Base-by-base conservation (phyloP, 2,113 vertebrate species). In the Barbus barbus region DNA sequence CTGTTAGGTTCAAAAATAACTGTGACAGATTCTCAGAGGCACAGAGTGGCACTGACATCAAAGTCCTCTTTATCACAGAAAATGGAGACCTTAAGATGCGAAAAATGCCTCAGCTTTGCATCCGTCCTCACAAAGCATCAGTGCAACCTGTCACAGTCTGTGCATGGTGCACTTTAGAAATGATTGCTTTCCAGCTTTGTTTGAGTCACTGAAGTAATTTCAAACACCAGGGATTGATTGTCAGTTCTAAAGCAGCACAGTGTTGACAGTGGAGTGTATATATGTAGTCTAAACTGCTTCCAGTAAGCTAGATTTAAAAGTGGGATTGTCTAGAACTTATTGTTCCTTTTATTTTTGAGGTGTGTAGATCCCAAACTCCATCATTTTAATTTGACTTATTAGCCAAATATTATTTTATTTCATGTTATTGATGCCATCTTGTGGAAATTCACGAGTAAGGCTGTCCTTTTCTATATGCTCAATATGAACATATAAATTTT, bases 1-100 rank as follows among this genome's bases (percentile, higher is more conserved):
- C 91, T 90, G 90, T 92, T 88, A 90, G 90, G 85, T 89, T 88
- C 88, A 93, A 90, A 93, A 93, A 92, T 91, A 93, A 88, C 90
- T 67, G 83, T 78, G 84, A 91, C 89, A 89, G 92, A 92, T 91
- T 90, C 81, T 85, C 86, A 86, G 86, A 82, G 86, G 85, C 38
- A 20, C 60, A 26, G 76, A 84, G 65, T 72, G 63, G 83, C 65
- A 80, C 65, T 72, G 83, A 84, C 75, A 78, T 78, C 83, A 79
- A 80, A 84, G 76, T 79, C 63, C 24, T 84, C 36, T 67, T 84
- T 78, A 79, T 71, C 51, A 20, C 24, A 60, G 20, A 78, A 79
- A 71, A 84, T 33, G 63, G 41, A 84, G 41, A 79, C 83, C 76
- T 79, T 72, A 44, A 72, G 76, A 84, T 84, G 61, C 33, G 11